Conservation (phyloP, 2,888 invertebrate species). For the Tiliacea citrago region DNA sequence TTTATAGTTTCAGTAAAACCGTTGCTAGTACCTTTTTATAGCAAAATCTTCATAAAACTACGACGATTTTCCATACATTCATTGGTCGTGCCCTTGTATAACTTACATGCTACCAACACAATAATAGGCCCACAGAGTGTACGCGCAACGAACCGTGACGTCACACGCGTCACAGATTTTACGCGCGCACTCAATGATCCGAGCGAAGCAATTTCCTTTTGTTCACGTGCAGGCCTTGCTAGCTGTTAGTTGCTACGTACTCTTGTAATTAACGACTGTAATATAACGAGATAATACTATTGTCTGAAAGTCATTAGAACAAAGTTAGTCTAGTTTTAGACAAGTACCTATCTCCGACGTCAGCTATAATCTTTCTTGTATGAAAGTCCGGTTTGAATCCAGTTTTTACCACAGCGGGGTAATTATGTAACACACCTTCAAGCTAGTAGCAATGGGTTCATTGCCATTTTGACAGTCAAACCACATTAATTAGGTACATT, state of each 20-base stretch:
- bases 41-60: background rate
- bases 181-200: constrained; percentile 62
- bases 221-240: constrained; percentile 55
- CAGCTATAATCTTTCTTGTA: constrained; percentile 3
- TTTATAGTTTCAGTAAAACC: background rate
- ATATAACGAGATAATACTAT: constrained; percentile 35
- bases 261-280: constrained; percentile 49
- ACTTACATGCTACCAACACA: constrained; percentile 22
- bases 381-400: background rate
- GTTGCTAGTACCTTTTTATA: background rate
- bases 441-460: too few species aligned
- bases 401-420: background rate
- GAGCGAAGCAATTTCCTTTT: constrained; percentile 63
- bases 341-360: background rate
- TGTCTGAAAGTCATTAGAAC: constrained; percentile 34
- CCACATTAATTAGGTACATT: too few species aligned
- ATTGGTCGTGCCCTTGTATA: constrained; percentile 1
- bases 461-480: too few species aligned
- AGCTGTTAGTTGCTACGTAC: constrained; percentile 26
- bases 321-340: constrained; percentile 20
- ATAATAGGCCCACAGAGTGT: constrained; percentile 17
- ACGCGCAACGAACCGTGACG: constrained; percentile 56
- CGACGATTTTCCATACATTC: background rate
- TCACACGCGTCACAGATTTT: constrained; percentile 65
- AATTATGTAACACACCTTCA: too few species aligned